Conservation (phyloP, 1,140 invertebrate species). For the Pteromalus puparum region DNA sequence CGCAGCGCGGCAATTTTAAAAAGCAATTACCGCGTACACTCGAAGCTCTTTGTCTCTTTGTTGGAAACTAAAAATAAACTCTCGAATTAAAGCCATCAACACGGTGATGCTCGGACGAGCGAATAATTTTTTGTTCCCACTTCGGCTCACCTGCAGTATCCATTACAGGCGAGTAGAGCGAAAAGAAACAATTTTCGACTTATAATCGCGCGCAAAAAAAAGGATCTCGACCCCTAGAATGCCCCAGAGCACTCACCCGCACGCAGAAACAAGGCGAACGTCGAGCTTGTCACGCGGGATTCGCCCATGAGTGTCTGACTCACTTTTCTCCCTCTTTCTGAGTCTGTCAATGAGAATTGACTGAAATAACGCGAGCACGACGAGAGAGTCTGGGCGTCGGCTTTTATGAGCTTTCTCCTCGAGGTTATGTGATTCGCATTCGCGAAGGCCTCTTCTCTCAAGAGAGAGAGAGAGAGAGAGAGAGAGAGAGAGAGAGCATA, state of each 20-base stretch:
- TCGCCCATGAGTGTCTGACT: conserved; percentile 38
- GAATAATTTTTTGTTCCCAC: too few species aligned
- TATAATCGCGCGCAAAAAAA: not conserved
- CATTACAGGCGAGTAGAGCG: not conserved
- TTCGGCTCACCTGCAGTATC: not conserved
- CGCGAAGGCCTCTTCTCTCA: conserved; percentile 23
- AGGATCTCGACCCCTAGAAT: conserved; percentile 1
- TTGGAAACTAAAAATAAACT: not conserved
- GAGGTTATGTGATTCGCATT: conserved; percentile 37
- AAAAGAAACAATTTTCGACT: too few species aligned
- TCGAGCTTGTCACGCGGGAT: not conserved
- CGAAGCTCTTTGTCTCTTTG: conserved; percentile 16
- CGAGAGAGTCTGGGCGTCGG: conserved; percentile 19
- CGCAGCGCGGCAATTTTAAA: not conserved
- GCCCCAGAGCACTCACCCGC: not conserved
- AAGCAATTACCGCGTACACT: not conserved
- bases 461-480: not conserved
- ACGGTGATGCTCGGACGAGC: too few species aligned
- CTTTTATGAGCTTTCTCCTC: conserved; percentile 46
- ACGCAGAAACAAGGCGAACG: not conserved
- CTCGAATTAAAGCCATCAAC: not conserved
- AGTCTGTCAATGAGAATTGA: conserved; percentile 50
- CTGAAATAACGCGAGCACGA: conserved; percentile 40
- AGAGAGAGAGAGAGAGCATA: not conserved
- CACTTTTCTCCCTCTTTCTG: conserved; percentile 33